A percentile compares a stretch with the other conserved stretches of the same genome.
Conservation (phyloP, 2,888 invertebrate genomes). For the Eupithecia dodoneata region DNA sequence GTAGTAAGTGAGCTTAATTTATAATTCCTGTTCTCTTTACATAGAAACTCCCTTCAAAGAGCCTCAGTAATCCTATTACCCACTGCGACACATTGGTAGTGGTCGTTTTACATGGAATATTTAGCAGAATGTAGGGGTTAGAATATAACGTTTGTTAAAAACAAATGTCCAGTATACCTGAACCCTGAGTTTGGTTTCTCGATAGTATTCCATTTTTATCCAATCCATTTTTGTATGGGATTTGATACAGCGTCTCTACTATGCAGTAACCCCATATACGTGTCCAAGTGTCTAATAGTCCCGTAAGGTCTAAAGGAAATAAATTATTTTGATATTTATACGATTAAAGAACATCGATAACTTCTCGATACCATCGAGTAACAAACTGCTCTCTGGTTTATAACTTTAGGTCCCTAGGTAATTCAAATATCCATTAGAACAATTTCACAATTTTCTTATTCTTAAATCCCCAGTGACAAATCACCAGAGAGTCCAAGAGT, state of each 20-base stretch:
- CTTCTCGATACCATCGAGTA: background rate
- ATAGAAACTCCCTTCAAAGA: slow-evolving; percentile 13
- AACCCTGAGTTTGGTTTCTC: background rate
- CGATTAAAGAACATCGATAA: background rate
- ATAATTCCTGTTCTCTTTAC: slow-evolving; percentile 16
- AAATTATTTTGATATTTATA: no score
- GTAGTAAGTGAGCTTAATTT: slow-evolving; percentile 1
- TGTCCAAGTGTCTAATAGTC: no score
- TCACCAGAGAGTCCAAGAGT: slow-evolving; percentile 60
- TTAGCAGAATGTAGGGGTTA: background rate
- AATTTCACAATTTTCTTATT: slow-evolving; percentile 37
- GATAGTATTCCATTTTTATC: background rate
- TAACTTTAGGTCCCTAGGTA: slow-evolving; percentile 20
- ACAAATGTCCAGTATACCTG: background rate
- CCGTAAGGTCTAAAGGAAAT: no score
- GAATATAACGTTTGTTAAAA: background rate
- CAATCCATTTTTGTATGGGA: background rate
- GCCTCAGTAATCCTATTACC: slow-evolving; percentile 10
- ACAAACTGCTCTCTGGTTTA: slow-evolving; percentile 3
- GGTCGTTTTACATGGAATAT: background rate
- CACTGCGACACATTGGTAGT: slow-evolving; percentile 2
- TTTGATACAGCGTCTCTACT: background rate
- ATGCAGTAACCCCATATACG: background rate
- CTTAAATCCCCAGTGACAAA: slow-evolving; percentile 62
- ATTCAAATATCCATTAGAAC: slow-evolving; percentile 38